Conservation (phyloP, 2,797 vertebrate species). For the Helarctos malayanus region DNA sequence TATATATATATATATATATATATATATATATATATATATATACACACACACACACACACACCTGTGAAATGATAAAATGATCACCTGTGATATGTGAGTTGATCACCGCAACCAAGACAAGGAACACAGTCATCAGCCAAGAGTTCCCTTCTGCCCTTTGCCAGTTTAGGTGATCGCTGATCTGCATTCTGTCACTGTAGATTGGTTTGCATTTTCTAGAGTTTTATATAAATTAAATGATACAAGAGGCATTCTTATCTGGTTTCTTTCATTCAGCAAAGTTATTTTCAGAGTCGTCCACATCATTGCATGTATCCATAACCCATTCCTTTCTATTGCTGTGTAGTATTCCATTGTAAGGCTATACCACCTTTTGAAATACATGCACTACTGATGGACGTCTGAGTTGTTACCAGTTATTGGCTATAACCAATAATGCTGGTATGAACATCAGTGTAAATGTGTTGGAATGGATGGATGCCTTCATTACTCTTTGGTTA, state of each 20-base stretch:
- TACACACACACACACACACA: too few species aligned
- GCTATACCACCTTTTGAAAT: background rate
- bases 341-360: background rate
- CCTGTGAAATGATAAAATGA: background rate
- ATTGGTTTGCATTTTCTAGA: background rate
- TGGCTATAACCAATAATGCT: background rate
- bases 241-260: background rate
- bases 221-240: background rate
- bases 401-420: background rate
- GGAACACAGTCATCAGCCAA: background rate
- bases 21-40: too few species aligned
- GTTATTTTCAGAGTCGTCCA: background rate
- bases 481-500: background rate
- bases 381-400: background rate
- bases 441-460: background rate
- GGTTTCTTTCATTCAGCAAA: background rate
- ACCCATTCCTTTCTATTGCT: background rate
- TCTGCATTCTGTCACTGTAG: background rate
- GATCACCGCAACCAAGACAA: background rate
- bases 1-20: too few species aligned
- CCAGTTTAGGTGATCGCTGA: background rate
- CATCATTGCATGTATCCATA: background rate
- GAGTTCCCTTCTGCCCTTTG: background rate
- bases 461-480: background rate
- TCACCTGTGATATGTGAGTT: background rate